Evolutionary conservation across 1,140 invertebrate genomes (phyloP).

Genomic region (Plectrocnemia conspersa): DNA sequence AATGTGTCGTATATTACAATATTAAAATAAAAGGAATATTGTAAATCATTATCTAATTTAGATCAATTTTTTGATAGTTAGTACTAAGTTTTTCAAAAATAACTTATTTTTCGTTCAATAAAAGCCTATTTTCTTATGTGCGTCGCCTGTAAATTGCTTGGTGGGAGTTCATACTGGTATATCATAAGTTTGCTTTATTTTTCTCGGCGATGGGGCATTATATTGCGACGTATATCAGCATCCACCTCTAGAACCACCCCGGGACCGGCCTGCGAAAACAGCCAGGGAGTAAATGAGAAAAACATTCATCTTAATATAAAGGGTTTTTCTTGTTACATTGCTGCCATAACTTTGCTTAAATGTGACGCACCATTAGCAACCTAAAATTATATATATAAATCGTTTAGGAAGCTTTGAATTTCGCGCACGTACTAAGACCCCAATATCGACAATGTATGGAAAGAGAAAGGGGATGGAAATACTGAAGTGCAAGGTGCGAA

Average conservation of each 20-base stretch:
- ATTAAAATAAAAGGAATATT: no score
- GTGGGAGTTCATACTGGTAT: conserved; percentile 34
- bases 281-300: conserved; percentile 35
- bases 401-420: conserved; percentile 10
- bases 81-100: no score
- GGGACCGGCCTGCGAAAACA: conserved; percentile 8
- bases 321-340: conserved; percentile 36
- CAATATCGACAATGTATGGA: no score
- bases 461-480: no score
- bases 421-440: no score
- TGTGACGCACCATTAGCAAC: conserved; percentile 20
- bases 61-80: no score
- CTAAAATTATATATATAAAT: no score
- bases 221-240: conserved; percentile 35
- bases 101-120: no score
- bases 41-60: no score
- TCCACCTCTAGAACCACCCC: conserved; percentile 11
- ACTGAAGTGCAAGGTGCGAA: no score
- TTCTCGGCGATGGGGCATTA: conserved; percentile 34
- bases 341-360: conserved; percentile 32
- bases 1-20: not conserved
- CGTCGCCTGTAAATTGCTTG: conserved; percentile 10
- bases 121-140: conserved; percentile 7
- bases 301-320: conserved; percentile 36
- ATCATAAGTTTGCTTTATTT: conserved; percentile 37